These are phyloP conservation scores for Drosophila auraria DNA, from an alignment of 1,140 invertebrate species.

Conservation along the genomic window DNA sequence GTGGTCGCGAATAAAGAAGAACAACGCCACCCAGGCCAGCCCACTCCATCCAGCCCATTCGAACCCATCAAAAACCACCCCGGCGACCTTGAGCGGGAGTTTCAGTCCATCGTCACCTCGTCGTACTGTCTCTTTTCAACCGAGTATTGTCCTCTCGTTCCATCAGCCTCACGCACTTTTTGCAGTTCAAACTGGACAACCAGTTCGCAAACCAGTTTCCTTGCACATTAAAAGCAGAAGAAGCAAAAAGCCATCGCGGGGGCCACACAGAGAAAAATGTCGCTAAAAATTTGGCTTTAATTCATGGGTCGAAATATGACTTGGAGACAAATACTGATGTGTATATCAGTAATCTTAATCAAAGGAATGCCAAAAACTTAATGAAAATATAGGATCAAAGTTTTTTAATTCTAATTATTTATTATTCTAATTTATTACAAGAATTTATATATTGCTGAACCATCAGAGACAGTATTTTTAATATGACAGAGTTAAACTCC, in stretches of 20 bases:
- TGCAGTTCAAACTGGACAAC: slow-evolving; percentile 47
- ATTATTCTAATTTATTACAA: not conserved
- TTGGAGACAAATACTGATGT: not conserved
- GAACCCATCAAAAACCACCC: slow-evolving; percentile 17
- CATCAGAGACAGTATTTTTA: no score
- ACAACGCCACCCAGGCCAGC: slow-evolving; percentile 26
- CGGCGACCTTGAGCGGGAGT: slow-evolving; percentile 53
- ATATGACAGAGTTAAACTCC: not conserved
- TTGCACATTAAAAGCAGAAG: slow-evolving; percentile 47
- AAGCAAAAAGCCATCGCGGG: slow-evolving; percentile 35
- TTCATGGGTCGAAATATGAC: not conserved
- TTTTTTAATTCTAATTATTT: no score
- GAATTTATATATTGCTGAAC: no score
- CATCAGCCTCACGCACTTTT: slow-evolving; percentile 50
- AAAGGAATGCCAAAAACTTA: not conserved
- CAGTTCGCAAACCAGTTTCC: slow-evolving; percentile 59
- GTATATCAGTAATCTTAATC: not conserved
- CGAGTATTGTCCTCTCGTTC: slow-evolving; percentile 3
- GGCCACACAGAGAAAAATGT: slow-evolving; percentile 21
- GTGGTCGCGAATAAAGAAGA: slow-evolving; percentile 56
- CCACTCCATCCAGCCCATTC: slow-evolving; percentile 5
- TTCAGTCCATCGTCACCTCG: slow-evolving; percentile 32
- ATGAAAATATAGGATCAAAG: no score
- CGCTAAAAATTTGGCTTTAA: not conserved
- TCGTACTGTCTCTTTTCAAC: slow-evolving; percentile 10